Evolutionary conservation across 1,140 invertebrate genomes (phyloP).

Genomic region (Asbolus verrucosus): DNA sequence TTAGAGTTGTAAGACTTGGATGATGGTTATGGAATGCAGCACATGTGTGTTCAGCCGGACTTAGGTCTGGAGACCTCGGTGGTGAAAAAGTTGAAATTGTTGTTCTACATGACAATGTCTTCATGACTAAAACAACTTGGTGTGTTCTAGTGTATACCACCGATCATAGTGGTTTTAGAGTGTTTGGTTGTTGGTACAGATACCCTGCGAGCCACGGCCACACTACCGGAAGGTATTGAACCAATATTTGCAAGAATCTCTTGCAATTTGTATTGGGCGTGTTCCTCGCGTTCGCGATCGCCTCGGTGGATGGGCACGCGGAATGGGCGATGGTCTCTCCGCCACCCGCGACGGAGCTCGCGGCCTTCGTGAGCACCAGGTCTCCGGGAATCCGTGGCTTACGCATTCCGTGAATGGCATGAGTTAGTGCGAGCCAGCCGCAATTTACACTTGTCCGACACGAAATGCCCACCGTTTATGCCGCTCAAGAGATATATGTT

Average conservation of each 20-base stretch:
- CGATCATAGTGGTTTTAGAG: no score
- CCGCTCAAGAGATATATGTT: slow-evolving; percentile 40
- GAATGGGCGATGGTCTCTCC: slow-evolving; percentile 7
- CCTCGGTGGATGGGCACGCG: slow-evolving; percentile 25
- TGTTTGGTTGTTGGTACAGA: no score
- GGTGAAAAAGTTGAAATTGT: no score
- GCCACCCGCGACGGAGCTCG: slow-evolving; percentile 22
- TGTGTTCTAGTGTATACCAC: no score
- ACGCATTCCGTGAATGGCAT: slow-evolving; percentile 43
- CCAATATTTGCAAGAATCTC: slow-evolving; percentile 17
- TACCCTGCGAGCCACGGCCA: slow-evolving; percentile 18
- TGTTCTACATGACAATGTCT: no score
- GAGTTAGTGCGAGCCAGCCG: slow-evolving; percentile 42
- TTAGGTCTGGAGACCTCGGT: no score
- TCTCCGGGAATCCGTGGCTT: slow-evolving; percentile 24
- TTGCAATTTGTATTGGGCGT: slow-evolving; percentile 8
- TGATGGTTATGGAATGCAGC: no score
- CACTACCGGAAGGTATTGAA: slow-evolving; percentile 27
- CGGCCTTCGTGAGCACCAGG: slow-evolving; percentile 21
- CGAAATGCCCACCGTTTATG: slow-evolving; percentile 40
- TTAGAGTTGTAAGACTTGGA: no score
- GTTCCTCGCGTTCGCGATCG: slow-evolving; percentile 1
- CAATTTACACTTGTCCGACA: slow-evolving; percentile 52
- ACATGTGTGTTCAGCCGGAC: no score
- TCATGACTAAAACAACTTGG: no score